Evolutionary conservation across 64 coral and sea anemone genomes (phyloP).

Genomic region (Pocillopora damicornis): DNA sequence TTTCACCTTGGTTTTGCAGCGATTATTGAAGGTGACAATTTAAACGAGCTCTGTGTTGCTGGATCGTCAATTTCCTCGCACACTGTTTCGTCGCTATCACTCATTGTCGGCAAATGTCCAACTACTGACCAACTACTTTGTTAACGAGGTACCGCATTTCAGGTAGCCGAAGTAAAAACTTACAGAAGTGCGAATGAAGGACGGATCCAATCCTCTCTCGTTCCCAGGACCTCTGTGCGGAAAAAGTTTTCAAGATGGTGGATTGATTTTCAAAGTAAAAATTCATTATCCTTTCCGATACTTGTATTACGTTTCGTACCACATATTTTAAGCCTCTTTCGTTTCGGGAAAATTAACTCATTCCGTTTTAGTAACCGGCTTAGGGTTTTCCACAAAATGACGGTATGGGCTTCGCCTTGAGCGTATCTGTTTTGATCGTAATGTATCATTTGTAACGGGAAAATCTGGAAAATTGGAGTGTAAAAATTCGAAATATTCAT

Average conservation of each 20-base stretch:
- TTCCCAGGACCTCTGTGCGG: background rate
- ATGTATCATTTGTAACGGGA: no score
- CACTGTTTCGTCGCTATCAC: conserved; percentile 28
- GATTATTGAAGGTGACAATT: conserved; percentile 12
- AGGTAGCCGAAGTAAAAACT: background rate
- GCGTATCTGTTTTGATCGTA: no score
- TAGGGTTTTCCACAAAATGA: no score
- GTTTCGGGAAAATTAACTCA: no score
- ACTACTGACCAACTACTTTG: background rate
- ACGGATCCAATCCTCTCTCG: background rate
- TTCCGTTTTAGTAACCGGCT: no score
- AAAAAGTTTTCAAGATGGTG: background rate
- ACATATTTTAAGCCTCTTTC: no score
- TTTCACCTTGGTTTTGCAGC: background rate
- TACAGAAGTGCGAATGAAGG: background rate
- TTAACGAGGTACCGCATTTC: no score
- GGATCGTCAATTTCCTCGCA: conserved; percentile 4
- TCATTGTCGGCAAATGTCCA: background rate
- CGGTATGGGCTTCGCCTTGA: no score
- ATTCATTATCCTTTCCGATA: no score
- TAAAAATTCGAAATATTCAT: no score
- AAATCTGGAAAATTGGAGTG: no score
- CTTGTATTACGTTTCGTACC: no score
- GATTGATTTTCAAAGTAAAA: background rate
- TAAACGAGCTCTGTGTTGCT: background rate